Evolutionary conservation across 2,113 vertebrate species (phyloP).

Genomic region (Sprattus sprattus): DNA sequence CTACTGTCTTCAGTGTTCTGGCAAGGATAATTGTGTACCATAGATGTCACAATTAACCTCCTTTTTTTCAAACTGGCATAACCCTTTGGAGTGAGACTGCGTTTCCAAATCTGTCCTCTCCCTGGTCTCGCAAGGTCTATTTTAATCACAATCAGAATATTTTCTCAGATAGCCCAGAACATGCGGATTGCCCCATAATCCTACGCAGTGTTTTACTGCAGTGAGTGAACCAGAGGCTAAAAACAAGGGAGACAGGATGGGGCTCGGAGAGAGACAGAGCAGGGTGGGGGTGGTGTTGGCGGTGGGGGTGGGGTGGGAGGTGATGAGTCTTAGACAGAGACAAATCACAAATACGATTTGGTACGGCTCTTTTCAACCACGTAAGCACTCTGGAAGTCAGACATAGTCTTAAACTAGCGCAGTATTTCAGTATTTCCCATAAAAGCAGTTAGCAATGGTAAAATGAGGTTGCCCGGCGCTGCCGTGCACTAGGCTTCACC

Average conservation of each 20-base stretch:
- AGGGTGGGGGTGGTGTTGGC: constrained; percentile 34
- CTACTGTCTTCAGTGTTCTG: no score
- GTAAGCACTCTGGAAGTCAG: not conserved
- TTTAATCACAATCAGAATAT: not conserved
- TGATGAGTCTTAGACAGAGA: not conserved
- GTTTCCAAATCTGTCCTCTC: not conserved
- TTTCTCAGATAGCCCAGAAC: not conserved
- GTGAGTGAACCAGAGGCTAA: constrained; percentile 51
- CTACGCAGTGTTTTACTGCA: constrained; percentile 34
- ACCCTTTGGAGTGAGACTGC: not conserved
- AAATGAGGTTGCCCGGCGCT: not conserved
- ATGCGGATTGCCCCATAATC: constrained; percentile 39
- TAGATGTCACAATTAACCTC: not conserved
- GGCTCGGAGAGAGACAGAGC: no score
- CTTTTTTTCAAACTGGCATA: not conserved
- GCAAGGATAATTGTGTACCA: no score
- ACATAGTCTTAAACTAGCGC: not conserved
- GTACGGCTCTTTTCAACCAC: not conserved
- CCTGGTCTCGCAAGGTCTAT: not conserved
- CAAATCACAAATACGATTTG: not conserved
- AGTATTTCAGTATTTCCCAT: not conserved
- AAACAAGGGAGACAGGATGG: constrained; percentile 69
- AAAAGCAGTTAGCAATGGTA: not conserved
- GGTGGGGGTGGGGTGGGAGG: not conserved
- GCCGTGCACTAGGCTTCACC: constrained; percentile 2